Conservation (phyloP, 2,797 vertebrate species). For the Sebastes iracundus region DNA sequence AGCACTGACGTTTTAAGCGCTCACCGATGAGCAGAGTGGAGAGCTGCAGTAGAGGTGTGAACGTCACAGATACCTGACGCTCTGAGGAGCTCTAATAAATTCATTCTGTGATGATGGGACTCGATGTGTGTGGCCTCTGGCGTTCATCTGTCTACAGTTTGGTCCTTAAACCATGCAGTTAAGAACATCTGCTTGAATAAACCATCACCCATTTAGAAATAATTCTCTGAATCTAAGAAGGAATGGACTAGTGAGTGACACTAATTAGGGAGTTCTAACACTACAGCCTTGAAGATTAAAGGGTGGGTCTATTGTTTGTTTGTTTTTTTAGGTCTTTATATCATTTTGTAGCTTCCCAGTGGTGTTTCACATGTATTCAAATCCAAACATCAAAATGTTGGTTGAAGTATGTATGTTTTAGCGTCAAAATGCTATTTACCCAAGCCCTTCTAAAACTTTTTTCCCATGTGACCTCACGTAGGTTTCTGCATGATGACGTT, state of each 20-base stretch:
- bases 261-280: neutral
- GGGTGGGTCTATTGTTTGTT: neutral
- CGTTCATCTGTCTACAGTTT: neutral
- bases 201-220: neutral
- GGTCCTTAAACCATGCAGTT: neutral
- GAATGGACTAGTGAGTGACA: neutral
- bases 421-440: neutral
- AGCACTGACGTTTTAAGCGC: slow-evolving; percentile 5
- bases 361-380: neutral
- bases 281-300: neutral
- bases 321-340: neutral
- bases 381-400: fast-evolving
- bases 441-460: neutral
- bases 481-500: too few relatives aligned
- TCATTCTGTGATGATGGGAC: neutral
- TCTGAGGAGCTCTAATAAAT: slow-evolving; percentile 12
- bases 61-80: neutral
- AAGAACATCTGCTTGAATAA: slow-evolving; percentile 1
- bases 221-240: neutral
- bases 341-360: neutral
- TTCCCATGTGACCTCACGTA: neutral
- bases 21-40: neutral
- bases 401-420: neutral
- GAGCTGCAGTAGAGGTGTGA: slow-evolving; percentile 6
- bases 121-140: slow-evolving; percentile 5